A percentile compares a stretch with the other conserved stretches of the same genome.
phyloP scores from a whole-genome alignment of 2,113 vertebrate genomes.

The Todiramphus saurophagus region DNA sequence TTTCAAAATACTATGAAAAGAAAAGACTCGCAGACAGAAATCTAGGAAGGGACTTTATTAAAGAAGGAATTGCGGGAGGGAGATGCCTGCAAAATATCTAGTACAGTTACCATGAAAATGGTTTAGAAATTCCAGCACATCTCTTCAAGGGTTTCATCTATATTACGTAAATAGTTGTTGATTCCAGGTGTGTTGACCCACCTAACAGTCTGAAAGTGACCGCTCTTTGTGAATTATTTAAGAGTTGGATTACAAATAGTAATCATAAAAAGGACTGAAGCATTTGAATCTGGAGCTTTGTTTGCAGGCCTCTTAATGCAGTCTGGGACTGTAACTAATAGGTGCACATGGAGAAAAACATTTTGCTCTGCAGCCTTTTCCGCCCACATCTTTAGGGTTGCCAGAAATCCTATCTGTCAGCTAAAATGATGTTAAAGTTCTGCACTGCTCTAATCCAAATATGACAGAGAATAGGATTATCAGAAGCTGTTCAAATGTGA shows the following conservation, averaged over 20 bases:
- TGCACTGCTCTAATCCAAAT: constrained; percentile 47
- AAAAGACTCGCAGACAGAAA: neutral
- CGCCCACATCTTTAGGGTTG: constrained; percentile 19
- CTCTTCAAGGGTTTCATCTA: neutral
- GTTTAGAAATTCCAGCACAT: neutral
- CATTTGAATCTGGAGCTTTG: constrained; percentile 22
- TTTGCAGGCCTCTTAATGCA: constrained; percentile 32
- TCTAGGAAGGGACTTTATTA: neutral
- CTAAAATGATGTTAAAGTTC: constrained; percentile 57
- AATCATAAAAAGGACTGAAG: constrained; percentile 12
- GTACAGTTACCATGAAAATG: neutral
- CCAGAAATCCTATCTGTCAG: constrained; percentile 60
- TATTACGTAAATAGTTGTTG: constrained; percentile 37
- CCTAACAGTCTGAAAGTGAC: constrained; percentile 27
- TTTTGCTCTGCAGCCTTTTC: constrained; percentile 43
- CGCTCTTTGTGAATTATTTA: constrained; percentile 44
- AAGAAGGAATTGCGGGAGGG: neutral
- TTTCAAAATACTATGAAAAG: neutral
- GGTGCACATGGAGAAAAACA: neutral
- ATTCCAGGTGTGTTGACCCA: constrained; percentile 52
- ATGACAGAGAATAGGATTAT: constrained; percentile 63
- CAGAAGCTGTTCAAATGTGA: constrained; percentile 52
- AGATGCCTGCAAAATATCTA: neutral
- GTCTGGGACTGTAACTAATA: constrained; percentile 50
- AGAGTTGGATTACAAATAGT: constrained; percentile 52